Percentiles rank a stretch among this genome's conserved stretches.
Evolutionary conservation across 2,888 invertebrate species (phyloP).

Genomic region (Sinopyrophorus schimmeli): DNA sequence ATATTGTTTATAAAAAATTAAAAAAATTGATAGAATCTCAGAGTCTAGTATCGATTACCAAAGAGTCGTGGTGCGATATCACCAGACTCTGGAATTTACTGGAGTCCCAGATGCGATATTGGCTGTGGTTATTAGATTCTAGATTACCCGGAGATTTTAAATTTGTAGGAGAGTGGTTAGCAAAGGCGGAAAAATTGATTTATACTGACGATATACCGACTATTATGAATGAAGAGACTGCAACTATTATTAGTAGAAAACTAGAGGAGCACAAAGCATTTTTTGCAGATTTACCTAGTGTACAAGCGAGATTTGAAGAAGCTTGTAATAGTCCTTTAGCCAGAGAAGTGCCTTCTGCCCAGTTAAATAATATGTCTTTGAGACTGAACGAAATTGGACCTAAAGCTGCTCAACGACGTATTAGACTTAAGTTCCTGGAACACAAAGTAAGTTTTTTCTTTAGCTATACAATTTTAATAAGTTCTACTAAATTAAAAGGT

Average conservation of each 20-base stretch:
- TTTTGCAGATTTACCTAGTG: conserved; percentile 80
- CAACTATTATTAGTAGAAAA: conserved; percentile 83
- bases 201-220: conserved; percentile 82
- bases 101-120: conserved; percentile 75
- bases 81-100: conserved; percentile 80
- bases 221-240: conserved; percentile 86
- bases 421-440: conserved; percentile 86
- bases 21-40: conserved; percentile 79
- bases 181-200: conserved; percentile 80
- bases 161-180: conserved; percentile 86
- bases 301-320: conserved; percentile 76
- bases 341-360: conserved; percentile 73
- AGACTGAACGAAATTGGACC: conserved; percentile 76
- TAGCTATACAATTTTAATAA: no score
- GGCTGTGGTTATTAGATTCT: conserved; percentile 89
- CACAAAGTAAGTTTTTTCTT: conserved; percentile 68
- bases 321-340: conserved; percentile 71
- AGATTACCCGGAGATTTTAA: conserved; percentile 84
- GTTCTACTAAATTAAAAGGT: no score
- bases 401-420: conserved; percentile 79
- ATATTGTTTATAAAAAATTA: conserved; percentile 74
- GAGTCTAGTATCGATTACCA: conserved; percentile 78
- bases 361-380: conserved; percentile 79
- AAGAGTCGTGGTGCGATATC: conserved; percentile 84
- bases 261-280: conserved; percentile 88